Percentiles rank a stretch among this genome's conserved stretches.
Evolutionary conservation across 2,113 vertebrate genomes (phyloP).

Genomic region (Strix uralensis): DNA sequence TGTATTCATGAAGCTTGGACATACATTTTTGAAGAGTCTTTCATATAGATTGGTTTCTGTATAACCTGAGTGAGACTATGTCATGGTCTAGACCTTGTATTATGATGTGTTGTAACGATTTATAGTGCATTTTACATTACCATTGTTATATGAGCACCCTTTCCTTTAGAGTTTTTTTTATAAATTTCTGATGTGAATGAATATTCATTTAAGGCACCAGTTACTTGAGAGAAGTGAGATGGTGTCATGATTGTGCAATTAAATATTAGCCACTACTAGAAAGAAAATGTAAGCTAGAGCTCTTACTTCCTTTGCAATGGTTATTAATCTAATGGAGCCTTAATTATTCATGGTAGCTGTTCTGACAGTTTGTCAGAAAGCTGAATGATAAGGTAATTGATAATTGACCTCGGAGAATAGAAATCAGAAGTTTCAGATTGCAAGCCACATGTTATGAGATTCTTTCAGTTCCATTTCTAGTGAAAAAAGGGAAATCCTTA

Average conservation of each 20-base stretch:
- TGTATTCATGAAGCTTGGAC: not conserved
- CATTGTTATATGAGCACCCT: not conserved
- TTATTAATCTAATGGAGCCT: not conserved
- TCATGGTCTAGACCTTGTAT: not conserved
- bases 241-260: not conserved
- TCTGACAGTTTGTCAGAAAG: not conserved
- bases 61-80: not conserved
- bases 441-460: not conserved
- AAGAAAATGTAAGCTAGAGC: not conserved
- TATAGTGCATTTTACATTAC: not conserved
- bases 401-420: not conserved
- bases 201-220: not conserved
- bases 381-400: not conserved
- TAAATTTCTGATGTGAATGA: not conserved
- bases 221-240: not conserved
- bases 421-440: not conserved
- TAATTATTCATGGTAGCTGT: not conserved
- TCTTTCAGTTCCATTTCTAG: not conserved
- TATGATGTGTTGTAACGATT: not conserved
- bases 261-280: not conserved
- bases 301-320: not conserved
- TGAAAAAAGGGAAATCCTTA: not conserved
- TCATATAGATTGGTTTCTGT: not conserved
- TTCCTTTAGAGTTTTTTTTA: not conserved
- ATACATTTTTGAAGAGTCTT: not conserved